Evolutionary conservation across 1,140 invertebrate species (phyloP).

Genomic region (Dendrolimus punctatus): DNA sequence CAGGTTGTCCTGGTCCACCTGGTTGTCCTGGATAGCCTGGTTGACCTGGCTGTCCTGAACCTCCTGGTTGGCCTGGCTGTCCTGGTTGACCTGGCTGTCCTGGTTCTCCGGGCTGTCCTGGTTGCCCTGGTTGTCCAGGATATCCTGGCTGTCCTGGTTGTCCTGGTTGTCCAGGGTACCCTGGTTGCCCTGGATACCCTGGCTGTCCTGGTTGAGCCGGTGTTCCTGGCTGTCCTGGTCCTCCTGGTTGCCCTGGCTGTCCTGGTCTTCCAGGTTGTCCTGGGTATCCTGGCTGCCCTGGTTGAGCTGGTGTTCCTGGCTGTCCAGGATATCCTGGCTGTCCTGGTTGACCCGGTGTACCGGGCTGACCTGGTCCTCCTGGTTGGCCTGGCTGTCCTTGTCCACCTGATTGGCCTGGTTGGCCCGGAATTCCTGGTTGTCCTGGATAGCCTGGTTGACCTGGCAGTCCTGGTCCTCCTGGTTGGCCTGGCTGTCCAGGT

Average conservation of each 20-base stretch:
- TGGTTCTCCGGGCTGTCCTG: conserved; percentile 1
- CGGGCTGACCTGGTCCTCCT: conserved; percentile 7
- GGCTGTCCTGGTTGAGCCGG: conserved; percentile 1
- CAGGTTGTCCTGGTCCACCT: neutral
- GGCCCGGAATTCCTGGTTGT: conserved; percentile 16
- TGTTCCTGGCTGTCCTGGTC: conserved; percentile 7
- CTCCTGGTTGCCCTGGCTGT: conserved; percentile 2
- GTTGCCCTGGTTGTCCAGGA: conserved; percentile 1
- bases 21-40: neutral
- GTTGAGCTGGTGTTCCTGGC: neutral
- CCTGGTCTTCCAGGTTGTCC: neutral
- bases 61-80: conserved; percentile 1
- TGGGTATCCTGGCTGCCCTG: conserved; percentile 12
- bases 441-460: conserved; percentile 12
- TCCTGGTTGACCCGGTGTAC: conserved; percentile 5
- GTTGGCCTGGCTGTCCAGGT: neutral
- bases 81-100: conserved; percentile 5
- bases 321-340: conserved; percentile 3
- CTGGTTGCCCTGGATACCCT: neutral
- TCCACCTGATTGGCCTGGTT: conserved; percentile 6
- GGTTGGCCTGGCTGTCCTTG: conserved; percentile 4
- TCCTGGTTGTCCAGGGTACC: conserved; percentile 1
- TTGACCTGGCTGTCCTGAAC: neutral
- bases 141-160: conserved; percentile 1
- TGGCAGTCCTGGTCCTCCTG: conserved; percentile 2